These are phyloP conservation scores for Eublepharis macularius DNA, from an alignment of 2,113 vertebrate genomes.

Conservation along the genomic window DNA sequence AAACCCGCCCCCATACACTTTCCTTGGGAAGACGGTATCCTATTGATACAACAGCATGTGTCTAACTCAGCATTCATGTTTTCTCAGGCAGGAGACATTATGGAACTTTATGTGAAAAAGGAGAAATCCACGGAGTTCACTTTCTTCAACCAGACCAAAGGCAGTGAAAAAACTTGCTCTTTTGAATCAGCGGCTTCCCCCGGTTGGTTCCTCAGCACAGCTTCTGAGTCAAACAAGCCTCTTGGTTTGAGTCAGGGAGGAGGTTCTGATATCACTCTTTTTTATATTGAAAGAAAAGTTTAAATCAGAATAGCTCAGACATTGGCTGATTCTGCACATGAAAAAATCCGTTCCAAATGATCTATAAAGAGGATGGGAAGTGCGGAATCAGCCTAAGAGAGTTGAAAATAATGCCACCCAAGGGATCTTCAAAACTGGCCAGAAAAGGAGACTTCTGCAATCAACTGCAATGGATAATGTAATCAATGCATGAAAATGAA, in stretches of 20 bases:
- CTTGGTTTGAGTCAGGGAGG: neutral
- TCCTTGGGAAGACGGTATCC: too few species aligned
- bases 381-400: too few species aligned
- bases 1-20: too few species aligned
- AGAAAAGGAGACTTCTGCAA: too few species aligned
- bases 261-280: neutral
- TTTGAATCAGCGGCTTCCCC: slow-evolving; percentile 25
- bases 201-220: slow-evolving; percentile 29
- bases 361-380: too few species aligned
- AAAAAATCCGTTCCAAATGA: too few species aligned
- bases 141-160: neutral
- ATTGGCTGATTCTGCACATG: too few species aligned
- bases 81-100: neutral
- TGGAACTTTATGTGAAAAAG: neutral
- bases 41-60: neutral
- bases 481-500: too few species aligned
- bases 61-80: neutral
- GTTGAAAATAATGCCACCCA: too few species aligned
- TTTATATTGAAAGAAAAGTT: neutral
- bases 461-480: too few species aligned
- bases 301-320: too few species aligned
- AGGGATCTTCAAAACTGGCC: too few species aligned
- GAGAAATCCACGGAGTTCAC: neutral
- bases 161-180: neutral
- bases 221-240: neutral